Base-by-base conservation (phyloP, 2,113 vertebrate genomes). In the Gadus chalcogrammus region DNA sequence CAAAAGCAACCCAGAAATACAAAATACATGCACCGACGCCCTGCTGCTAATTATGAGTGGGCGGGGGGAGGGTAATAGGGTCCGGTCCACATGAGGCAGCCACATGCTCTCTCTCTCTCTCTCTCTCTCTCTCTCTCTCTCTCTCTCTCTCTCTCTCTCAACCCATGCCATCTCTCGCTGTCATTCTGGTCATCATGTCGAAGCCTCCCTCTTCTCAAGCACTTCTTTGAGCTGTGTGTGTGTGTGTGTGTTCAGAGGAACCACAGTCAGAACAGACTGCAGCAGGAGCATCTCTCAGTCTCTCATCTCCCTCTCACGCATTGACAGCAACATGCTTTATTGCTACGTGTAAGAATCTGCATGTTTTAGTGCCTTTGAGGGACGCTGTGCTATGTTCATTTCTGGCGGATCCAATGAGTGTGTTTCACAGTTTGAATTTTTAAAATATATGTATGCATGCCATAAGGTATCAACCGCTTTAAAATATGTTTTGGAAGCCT, bases 1-100 rank as follows among this genome's bases (percentile, higher is more conserved):
- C 82, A 80, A 91, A 90, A 89, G 85, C 79, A 83, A 86, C 82
- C 82, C 64, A 79, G 85, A 88, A 16, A 88, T 24, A 63, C 88
- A 78, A 79, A 87, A 89, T 35, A 88, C 28, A 63, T 88, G 79
- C 71, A 68, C 22, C 13, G 64, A 79, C 15, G 38, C 61, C 8
- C 53, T 87, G 86, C 87, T 68, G 58, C 86, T 88, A 84, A 89
- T 90, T 86, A 86, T 73, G 79, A 87, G 65, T 0, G 6, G 64
- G 67, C 16, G 73, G 61, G n/a, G 55, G 70, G 8, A 24, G 48
- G 65, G 73, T 71, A 55, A 60, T 65, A 22, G 15, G 4, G 48
- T 27, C 61, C 72, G 63, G 69, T 79, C 12, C 16, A 55, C 77
- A 73, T 79, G 79, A 60, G 58, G 61, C 70, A 28, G 24, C 60